These are phyloP conservation scores for Neomorphus geoffroyi DNA, from an alignment of 2,797 vertebrate species.

Conservation along the genomic window DNA sequence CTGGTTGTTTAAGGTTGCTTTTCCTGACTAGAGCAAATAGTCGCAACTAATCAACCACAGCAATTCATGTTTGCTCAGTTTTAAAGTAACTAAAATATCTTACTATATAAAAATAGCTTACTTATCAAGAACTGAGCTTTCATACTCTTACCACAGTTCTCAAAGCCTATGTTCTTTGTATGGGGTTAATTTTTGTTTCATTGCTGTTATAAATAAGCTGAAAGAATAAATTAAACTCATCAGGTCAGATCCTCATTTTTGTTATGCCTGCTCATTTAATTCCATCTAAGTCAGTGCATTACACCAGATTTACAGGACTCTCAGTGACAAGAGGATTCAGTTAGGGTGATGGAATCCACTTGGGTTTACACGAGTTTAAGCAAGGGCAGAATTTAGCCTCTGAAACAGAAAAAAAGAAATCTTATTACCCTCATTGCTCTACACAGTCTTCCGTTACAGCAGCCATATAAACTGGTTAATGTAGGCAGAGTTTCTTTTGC, in stretches of 20 bases:
- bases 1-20: neutral
- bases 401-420: neutral
- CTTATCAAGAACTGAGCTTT: neutral
- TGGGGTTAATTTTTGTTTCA: neutral
- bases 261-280: neutral
- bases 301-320: neutral
- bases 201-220: neutral
- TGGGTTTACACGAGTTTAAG: neutral
- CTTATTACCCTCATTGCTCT: neutral
- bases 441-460: neutral
- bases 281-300: neutral
- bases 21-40: neutral
- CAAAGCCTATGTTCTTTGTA: neutral
- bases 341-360: neutral
- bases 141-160: neutral
- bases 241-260: neutral
- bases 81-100: neutral
- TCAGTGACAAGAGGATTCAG: neutral
- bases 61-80: neutral
- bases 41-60: neutral
- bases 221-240: neutral
- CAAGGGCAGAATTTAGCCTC: neutral
- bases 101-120: neutral
- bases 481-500: neutral
- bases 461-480: neutral